Conservation (phyloP, 35 echinoderm and acorn worm species). For the Lytechinus pictus region DNA sequence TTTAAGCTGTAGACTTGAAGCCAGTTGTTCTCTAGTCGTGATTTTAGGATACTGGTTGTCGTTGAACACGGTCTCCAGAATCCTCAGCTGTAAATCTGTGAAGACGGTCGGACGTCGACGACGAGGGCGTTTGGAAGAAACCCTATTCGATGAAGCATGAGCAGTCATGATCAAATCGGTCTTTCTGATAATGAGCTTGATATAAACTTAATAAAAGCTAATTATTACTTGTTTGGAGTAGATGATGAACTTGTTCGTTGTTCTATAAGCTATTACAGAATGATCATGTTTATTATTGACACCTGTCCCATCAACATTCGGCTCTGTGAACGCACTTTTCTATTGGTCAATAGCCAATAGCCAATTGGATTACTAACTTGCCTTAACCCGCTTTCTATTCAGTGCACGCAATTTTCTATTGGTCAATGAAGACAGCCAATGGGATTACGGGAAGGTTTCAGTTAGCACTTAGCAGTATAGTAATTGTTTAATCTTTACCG, state of each 20-base stretch:
- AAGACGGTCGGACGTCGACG: slow-evolving; percentile 23
- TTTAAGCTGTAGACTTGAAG: not conserved
- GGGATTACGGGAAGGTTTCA: too few species aligned
- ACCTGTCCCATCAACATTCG: not conserved
- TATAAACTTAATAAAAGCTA: not conserved
- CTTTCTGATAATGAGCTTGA: not conserved
- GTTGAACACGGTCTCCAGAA: not conserved
- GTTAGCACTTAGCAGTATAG: too few species aligned
- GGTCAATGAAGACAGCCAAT: too few species aligned
- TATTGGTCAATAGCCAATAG: not conserved
- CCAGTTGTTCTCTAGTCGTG: slow-evolving; percentile 23
- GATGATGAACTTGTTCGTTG: not conserved
- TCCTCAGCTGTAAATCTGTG: not conserved
- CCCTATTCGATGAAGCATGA: not conserved
- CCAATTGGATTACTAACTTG: not conserved
- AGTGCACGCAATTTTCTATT: too few species aligned
- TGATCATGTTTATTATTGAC: not conserved
- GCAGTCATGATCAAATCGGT: not conserved
- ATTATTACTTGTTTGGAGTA: not conserved
- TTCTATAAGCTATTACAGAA: not conserved
- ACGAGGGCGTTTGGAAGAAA: slow-evolving; percentile 38
- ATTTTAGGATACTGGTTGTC: slow-evolving; percentile 8
- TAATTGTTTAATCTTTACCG: too few species aligned
- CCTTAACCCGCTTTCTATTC: too few species aligned
- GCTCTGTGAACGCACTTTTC: not conserved